Evolutionary conservation across 2,113 vertebrate species (phyloP).

Genomic region (Sceloporus undulatus): DNA sequence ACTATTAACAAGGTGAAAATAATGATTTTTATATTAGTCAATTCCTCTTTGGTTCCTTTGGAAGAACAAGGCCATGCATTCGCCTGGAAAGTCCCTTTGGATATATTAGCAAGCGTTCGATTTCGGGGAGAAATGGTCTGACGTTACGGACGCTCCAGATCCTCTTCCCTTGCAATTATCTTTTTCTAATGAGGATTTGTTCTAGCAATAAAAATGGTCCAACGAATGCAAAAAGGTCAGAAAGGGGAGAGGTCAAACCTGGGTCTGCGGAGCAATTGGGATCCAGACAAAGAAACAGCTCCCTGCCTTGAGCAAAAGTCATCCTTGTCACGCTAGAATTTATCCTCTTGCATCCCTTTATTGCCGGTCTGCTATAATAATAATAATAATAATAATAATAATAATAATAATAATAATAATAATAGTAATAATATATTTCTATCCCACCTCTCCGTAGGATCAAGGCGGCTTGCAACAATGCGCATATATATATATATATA

Average conservation of each 20-base stretch:
- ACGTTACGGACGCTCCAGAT: conserved; percentile 15
- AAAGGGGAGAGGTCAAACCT: neutral
- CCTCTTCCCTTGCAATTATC: neutral
- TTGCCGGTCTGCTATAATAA: too few relatives aligned
- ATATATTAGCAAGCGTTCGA: conserved; percentile 57
- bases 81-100: conserved; percentile 52
- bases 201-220: neutral
- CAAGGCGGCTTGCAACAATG: too few relatives aligned
- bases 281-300: neutral
- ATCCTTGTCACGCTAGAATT: neutral
- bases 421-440: too few relatives aligned
- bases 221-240: neutral
- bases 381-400: too few relatives aligned
- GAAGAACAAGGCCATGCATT: conserved; percentile 56
- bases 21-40: conserved; percentile 60
- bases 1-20: conserved; percentile 55
- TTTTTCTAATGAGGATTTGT: neutral
- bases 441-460: too few relatives aligned
- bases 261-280: neutral
- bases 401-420: too few relatives aligned
- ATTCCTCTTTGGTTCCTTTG: conserved; percentile 33
- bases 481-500: too few relatives aligned
- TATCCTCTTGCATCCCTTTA: neutral
- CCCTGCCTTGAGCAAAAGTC: too few relatives aligned
- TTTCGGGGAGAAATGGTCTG: conserved; percentile 38